These are phyloP conservation scores for Bellardia pandia DNA, from an alignment of 2,888 invertebrate species.

Conservation along the genomic window DNA sequence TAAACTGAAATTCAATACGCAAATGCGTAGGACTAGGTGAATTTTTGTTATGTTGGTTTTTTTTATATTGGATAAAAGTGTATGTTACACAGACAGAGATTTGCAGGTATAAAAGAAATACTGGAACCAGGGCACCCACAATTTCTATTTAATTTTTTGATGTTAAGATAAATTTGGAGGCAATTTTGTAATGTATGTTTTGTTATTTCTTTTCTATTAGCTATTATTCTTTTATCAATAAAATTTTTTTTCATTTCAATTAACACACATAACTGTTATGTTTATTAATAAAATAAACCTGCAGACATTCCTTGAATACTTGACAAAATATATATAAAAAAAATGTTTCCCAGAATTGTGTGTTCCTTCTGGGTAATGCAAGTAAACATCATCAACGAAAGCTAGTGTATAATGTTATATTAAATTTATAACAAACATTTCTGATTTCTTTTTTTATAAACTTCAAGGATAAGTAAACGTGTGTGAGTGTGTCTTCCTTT, in stretches of 20 bases:
- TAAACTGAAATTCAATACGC: no score
- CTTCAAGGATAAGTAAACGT: not conserved
- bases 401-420: not conserved
- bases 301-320: conserved; percentile 11
- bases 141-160: no score
- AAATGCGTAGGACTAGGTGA: no score
- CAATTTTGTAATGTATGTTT: not conserved
- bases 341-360: not conserved
- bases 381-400: conserved; percentile 36
- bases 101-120: no score
- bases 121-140: no score
- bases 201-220: not conserved
- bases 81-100: no score
- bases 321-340: not conserved
- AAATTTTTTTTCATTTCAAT: conserved; percentile 6
- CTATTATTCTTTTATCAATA: not conserved
- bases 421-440: not conserved
- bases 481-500: not conserved
- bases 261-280: not conserved
- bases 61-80: no score
- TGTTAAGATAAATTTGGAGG: no score
- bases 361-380: not conserved
- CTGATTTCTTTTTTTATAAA: not conserved
- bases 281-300: not conserved
- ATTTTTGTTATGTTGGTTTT: no score